A percentile compares a stretch with the other conserved stretches of the same genome.
phyloP scores from a whole-genome alignment of 2,113 vertebrate genomes.

The Colossoma macropomum region DNA sequence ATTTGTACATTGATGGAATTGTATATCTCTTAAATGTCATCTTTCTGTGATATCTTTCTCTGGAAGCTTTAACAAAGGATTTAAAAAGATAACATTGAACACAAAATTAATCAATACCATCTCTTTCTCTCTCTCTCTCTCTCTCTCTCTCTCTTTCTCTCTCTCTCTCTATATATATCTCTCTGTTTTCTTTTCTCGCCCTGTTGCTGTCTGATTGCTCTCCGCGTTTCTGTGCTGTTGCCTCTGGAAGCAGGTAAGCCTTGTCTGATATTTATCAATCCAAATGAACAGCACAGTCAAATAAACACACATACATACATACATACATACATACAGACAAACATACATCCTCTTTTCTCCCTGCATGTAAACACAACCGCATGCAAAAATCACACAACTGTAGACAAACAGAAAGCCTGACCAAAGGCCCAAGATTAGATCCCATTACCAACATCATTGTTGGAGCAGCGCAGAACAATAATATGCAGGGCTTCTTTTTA shows the following conservation, averaged over 20 bases:
- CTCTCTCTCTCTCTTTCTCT: constrained; percentile 33
- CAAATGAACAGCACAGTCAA: constrained; percentile 4
- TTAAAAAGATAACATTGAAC: constrained; percentile 47
- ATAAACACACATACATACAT: constrained; percentile 28
- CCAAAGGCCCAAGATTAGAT: neutral
- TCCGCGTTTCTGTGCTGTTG: constrained; percentile 32
- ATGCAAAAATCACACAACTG: neutral
- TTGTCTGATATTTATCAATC: constrained; percentile 42
- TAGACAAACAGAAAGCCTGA: neutral
- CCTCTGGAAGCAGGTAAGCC: constrained; percentile 76
- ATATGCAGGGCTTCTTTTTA: too few relatives aligned
- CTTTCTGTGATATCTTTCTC: constrained; percentile 40
- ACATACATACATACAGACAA: constrained; percentile 19
- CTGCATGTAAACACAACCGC: too few relatives aligned
- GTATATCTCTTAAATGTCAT: constrained; percentile 52
- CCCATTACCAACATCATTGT: neutral
- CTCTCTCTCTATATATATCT: neutral
- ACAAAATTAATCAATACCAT: constrained; percentile 62
- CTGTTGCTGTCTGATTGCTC: constrained; percentile 7
- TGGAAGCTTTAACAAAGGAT: constrained; percentile 52
- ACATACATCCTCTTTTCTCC: neutral
- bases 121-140: constrained; percentile 45
- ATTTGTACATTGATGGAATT: constrained; percentile 34
- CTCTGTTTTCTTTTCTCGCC: neutral
- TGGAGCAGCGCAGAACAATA: neutral